Evolutionary conservation across 1,140 invertebrate genomes (phyloP), one percentile per base, ranked within the genome.

Genomic region (Heliconius congener): DNA sequence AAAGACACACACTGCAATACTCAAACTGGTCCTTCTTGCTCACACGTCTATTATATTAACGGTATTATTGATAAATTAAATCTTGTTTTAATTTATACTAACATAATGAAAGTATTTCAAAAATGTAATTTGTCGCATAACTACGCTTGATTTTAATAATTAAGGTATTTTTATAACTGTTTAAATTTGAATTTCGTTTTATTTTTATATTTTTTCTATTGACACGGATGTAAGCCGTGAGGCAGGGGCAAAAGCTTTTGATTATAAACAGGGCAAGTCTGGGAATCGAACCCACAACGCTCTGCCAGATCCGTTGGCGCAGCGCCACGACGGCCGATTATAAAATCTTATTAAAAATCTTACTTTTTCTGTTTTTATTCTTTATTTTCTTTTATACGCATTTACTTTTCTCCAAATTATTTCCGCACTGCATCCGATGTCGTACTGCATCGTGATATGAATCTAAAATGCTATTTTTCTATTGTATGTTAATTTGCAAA

Each of bases 401-500:
- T 57, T 57, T 57, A 57, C n/a, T 23, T 57, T 57, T 57, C 19
- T 11, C 11, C 9, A 66, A 66, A 30, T 16, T 27, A 66, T 27
- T 76, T 76, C 74, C 74, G 46, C n/a, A 74, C 73, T 66, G 74
- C 74, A 70, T 76, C 74, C 74, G 74, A 76, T 70, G 23, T 76
- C 34, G 23, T 23, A 13, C 2, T 27, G 30, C 34, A 30, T 34
- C 30, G 73, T 57, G 73, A 55, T 74, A 57, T 8, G 73, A 74
- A 74, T 74, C 73, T 74, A 66, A 66, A 66, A 66, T 16, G 13
- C 60, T 57, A 9, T 57, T 57, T 66, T 30, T 66, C 19, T 16
- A 66, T 66, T 66, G 60, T 66, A 66, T 66, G 60, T 66, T 66
- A 66, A 66, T 66, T 66, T 66, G 9, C 23, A 66, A 30, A 30